Base-by-base conservation (phyloP, 2,888 invertebrate species). In the Pristionchus arcanus region DNA sequence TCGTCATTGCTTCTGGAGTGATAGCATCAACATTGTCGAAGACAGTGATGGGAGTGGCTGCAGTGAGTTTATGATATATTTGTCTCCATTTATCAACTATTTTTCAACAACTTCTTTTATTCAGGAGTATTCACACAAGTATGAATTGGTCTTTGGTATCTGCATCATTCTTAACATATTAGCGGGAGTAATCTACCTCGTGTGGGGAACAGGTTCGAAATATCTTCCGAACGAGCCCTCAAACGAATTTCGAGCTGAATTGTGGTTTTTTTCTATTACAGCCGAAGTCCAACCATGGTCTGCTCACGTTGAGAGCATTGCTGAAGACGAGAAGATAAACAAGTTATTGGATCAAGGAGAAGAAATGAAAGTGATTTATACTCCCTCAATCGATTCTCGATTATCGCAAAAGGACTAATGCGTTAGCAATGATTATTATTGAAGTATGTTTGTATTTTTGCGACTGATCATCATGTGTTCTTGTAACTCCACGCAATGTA, bases 141-240 rank as follows among this genome's bases (percentile, higher is more conserved):
- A 89, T 42, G 83, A 81, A 42, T 16, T 81, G 37, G 42, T 83
- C 83, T 89, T 89, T 42, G 66, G 63, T 28, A 42, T 89, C 2
- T 71, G 71, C 34, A 68, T 68, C 63, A 59, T 25, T 42, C 83
- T 89, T 42, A 81, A 89, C 34, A 7, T 89, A 21, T 16, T 89
- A 37, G 81, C 89, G 19, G 81, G 89, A 2, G 2, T 83, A 3
- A 42, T 89, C 31, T 89, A 89, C n/a, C 28, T 89, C 15, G 34
- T 19, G 28, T 89, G 66, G 59, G 89, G 89, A 81, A 83, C 89
- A 63, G 89, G 89, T 89, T 28, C n/a, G 37, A 15, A 53, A 15
- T 77, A 42, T n/a, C n/a, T n/a, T n/a, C n/a, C 42, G 13, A 25
- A 13, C 19, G 5, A 68, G 7, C 5, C 9, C 28, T 63, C 63